A percentile compares a stretch with the other conserved stretches of the same genome.
phyloP scores from a whole-genome alignment of 2,113 vertebrate genomes.

The Rhegmatorhina hoffmannsi region DNA sequence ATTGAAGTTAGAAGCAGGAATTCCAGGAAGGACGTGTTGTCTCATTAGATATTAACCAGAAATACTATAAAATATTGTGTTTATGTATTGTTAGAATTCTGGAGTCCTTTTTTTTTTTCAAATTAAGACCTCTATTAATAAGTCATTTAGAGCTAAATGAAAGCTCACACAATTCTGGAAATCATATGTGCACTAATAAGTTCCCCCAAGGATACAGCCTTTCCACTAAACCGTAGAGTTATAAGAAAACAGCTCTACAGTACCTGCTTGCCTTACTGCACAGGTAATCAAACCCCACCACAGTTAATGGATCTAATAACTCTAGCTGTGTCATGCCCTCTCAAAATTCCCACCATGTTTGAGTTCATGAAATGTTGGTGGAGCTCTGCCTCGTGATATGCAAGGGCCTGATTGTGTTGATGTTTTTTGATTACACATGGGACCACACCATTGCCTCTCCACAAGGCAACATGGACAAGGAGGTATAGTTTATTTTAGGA shows the following conservation, averaged over 20 bases:
- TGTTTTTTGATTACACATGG: not conserved
- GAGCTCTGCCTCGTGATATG: not conserved
- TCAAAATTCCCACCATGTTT: not conserved
- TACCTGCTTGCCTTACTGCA: not conserved
- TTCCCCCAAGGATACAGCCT: not conserved
- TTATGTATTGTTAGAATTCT: conserved; percentile 11
- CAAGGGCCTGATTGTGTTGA: not conserved
- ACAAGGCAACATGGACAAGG: not conserved
- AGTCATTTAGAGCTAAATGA: conserved; percentile 16
- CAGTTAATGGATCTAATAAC: not conserved
- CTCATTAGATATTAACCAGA: conserved; percentile 49
- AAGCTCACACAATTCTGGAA: not conserved
- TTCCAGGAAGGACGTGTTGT: conserved; percentile 8
- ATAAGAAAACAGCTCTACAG: not conserved
- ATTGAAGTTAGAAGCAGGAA: conserved; percentile 24
- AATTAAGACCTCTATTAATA: not conserved
- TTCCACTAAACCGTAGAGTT: not conserved
- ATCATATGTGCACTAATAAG: not conserved
- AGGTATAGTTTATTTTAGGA: not conserved
- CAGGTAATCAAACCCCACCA: not conserved
- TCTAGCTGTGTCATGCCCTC: not conserved
- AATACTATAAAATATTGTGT: conserved; percentile 35
- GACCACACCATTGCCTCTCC: not conserved
- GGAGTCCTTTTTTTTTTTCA: not conserved
- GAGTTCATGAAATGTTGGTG: not conserved